Conservation (phyloP, 2,888 invertebrate genomes). For the Temnothorax unifasciatus region DNA sequence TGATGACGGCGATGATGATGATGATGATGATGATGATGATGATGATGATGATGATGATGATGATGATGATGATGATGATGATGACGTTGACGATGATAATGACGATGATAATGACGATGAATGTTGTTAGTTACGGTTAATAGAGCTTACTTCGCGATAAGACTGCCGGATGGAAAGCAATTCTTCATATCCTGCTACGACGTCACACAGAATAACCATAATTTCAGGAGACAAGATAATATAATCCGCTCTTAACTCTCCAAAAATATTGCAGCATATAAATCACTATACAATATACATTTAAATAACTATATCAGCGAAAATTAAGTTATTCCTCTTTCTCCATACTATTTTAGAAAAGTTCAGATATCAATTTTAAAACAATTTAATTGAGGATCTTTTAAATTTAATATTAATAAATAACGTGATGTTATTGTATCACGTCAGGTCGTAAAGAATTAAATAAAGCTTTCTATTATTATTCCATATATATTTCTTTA, state of each 20-base stretch:
- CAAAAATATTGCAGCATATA: not conserved
- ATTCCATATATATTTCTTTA: not conserved
- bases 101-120: not conserved
- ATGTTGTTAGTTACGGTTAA: slow-evolving; percentile 71
- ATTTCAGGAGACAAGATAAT: slow-evolving; percentile 7
- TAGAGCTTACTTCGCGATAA: slow-evolving; percentile 26
- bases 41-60: not conserved
- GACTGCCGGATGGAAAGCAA: not conserved
- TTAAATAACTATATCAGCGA: slow-evolving; percentile 4
- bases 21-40: not conserved
- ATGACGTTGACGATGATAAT: not conserved
- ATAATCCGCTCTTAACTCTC: not conserved
- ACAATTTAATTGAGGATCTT: slow-evolving; percentile 10
- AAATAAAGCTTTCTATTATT: not conserved
- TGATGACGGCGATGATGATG: not conserved
- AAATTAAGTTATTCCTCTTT: slow-evolving; percentile 7
- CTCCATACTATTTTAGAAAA: not conserved
- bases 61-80: not conserved
- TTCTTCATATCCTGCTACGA: not conserved
- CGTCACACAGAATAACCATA: not conserved
- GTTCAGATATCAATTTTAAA: slow-evolving; percentile 4
- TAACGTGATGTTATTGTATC: not conserved
- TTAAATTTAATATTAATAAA: slow-evolving; percentile 18
- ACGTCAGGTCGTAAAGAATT: not conserved
- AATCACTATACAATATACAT: not conserved